Conservation (phyloP, 1,140 invertebrate genomes). For the Parapsyche elsis region DNA sequence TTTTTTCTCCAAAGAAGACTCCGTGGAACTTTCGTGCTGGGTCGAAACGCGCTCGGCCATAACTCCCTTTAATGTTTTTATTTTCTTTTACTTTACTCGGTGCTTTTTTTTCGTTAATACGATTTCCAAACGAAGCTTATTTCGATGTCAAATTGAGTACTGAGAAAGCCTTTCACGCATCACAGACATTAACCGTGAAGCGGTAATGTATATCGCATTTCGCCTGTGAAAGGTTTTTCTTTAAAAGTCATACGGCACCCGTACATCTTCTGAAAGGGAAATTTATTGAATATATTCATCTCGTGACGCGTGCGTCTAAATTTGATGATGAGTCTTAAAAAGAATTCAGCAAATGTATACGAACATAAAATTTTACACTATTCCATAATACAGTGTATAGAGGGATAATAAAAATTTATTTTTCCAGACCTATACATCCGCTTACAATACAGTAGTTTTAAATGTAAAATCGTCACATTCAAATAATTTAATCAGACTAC, state of each 20-base stretch:
- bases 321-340: too few species aligned
- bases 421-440: too few species aligned
- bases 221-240: slow-evolving; percentile 6
- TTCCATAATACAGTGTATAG: too few species aligned
- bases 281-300: too few species aligned
- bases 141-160: slow-evolving; percentile 20
- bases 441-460: too few species aligned
- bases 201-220: slow-evolving; percentile 14
- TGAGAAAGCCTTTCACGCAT: slow-evolving; percentile 5
- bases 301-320: too few species aligned
- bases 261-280: too few species aligned
- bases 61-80: not conserved
- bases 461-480: too few species aligned
- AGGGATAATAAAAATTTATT: too few species aligned
- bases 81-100: not conserved
- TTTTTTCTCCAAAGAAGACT: not conserved
- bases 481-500: not conserved
- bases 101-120: slow-evolving; percentile 23
- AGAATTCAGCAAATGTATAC: too few species aligned
- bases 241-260: too few species aligned
- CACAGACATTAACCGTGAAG: not conserved
- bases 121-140: slow-evolving; percentile 16
- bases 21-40: not conserved
- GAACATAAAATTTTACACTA: too few species aligned
- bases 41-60: not conserved